These are phyloP conservation scores for Gastrophysa polygoni DNA, from an alignment of 2,888 invertebrate genomes.

Conservation along the genomic window DNA sequence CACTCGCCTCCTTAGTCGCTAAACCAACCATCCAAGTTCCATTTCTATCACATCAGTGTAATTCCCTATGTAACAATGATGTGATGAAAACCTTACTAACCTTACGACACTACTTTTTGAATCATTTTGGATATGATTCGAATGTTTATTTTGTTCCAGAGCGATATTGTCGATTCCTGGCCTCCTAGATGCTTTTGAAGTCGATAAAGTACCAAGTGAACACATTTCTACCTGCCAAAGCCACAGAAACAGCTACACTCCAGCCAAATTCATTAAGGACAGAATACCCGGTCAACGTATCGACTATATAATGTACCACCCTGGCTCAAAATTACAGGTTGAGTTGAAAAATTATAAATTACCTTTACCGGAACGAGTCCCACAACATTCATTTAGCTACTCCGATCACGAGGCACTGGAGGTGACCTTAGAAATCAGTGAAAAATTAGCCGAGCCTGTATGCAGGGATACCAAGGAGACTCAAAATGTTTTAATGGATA, in stretches of 20 bases:
- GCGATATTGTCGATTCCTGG: constrained; percentile 65
- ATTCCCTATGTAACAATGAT: too few relatives aligned
- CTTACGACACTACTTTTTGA: too few relatives aligned
- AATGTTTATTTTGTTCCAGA: constrained; percentile 48
- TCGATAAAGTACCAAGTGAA: constrained; percentile 48
- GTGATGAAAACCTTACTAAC: too few relatives aligned
- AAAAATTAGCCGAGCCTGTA: constrained; percentile 40
- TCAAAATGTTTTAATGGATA: constrained; percentile 61
- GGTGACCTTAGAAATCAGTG: constrained; percentile 59
- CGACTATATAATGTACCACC: constrained; percentile 84
- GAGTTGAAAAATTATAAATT: constrained; percentile 66
- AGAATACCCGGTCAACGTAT: constrained; percentile 83
- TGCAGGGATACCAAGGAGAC: constrained; percentile 35
- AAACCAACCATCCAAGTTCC: too few relatives aligned
- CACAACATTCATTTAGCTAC: constrained; percentile 74
- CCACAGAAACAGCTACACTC: constrained; percentile 82
- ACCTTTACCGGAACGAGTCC: constrained; percentile 77
- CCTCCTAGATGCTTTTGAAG: constrained; percentile 61
- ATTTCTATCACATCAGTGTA: too few relatives aligned
- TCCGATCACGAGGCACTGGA: constrained; percentile 91
- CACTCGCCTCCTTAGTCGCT: too few relatives aligned
- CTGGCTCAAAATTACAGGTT: constrained; percentile 52
- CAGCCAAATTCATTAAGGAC: constrained; percentile 59
- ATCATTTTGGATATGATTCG: too few relatives aligned
- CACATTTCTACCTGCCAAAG: constrained; percentile 76